These are phyloP conservation scores for Cyanocitta stelleri DNA, from an alignment of 2,113 vertebrate genomes.

Conservation along the genomic window DNA sequence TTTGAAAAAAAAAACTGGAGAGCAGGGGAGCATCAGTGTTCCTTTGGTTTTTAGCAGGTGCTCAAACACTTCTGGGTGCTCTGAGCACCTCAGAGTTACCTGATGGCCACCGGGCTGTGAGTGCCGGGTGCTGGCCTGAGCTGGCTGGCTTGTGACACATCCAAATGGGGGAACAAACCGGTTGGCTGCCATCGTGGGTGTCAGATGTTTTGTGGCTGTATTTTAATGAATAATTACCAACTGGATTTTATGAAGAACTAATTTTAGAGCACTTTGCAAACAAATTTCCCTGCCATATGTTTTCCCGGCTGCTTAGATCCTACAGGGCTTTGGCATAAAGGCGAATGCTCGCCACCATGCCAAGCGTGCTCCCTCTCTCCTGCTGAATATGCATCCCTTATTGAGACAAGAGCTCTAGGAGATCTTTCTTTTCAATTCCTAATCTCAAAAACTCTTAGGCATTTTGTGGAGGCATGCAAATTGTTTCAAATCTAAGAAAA, in stretches of 20 bases:
- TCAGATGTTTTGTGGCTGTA: neutral
- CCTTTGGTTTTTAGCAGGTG: neutral
- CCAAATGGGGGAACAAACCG: neutral
- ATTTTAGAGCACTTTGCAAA: slow-evolving; percentile 36
- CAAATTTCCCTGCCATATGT: neutral
- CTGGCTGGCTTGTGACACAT: neutral
- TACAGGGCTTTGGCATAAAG: neutral
- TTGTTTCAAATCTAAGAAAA: neutral
- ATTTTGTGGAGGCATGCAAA: neutral
- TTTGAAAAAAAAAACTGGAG: neutral
- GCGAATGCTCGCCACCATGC: neutral
- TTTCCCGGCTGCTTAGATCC: neutral
- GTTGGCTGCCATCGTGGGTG: neutral
- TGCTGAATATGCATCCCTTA: neutral
- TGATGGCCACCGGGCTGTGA: neutral
- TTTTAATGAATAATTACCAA: slow-evolving; percentile 48
- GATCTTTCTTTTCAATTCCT: neutral
- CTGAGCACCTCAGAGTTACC: neutral
- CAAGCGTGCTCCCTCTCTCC: fast-evolving
- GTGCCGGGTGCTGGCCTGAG: neutral
- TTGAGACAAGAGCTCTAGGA: neutral
- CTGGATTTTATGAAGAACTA: slow-evolving; percentile 28
- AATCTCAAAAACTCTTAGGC: neutral
- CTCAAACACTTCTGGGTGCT: neutral
- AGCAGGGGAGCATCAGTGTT: neutral